Conservation (phyloP, 2,888 invertebrate genomes). For the Octodonta nipae region DNA sequence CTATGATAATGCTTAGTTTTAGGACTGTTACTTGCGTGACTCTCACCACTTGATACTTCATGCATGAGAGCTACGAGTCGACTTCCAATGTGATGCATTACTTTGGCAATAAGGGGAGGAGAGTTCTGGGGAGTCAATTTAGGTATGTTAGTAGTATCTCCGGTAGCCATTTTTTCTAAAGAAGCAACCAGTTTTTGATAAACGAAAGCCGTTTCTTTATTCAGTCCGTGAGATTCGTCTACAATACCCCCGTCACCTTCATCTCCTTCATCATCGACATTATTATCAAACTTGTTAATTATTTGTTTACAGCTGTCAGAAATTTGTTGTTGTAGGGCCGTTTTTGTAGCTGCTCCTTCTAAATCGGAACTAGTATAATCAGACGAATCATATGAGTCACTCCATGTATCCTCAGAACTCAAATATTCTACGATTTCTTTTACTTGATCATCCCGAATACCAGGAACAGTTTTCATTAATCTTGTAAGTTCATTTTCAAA, state of each 20-base stretch:
- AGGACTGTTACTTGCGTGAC: slow-evolving; percentile 47
- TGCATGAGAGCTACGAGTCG: slow-evolving; percentile 81
- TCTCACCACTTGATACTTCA: slow-evolving; percentile 70
- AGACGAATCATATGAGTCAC: slow-evolving; percentile 83
- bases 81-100: slow-evolving; percentile 84
- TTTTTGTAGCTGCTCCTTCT: slow-evolving; percentile 55
- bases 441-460: slow-evolving; percentile 79
- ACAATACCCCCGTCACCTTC: slow-evolving; percentile 39
- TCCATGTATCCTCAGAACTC: slow-evolving; percentile 86
- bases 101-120: slow-evolving; percentile 76
- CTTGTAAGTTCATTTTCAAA: slow-evolving; percentile 82
- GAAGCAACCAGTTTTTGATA: slow-evolving; percentile 77
- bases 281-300: slow-evolving; percentile 67
- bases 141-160: slow-evolving; percentile 26
- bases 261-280: slow-evolving; percentile 43
- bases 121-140: slow-evolving; percentile 42
- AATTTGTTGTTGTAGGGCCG: slow-evolving; percentile 68
- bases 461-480: slow-evolving; percentile 85
- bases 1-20: slow-evolving; percentile 46
- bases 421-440: slow-evolving; percentile 84
- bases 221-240: slow-evolving; percentile 39
- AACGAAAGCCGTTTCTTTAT: slow-evolving; percentile 71
- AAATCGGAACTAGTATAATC: slow-evolving; percentile 83
- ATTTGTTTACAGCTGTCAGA: slow-evolving; percentile 80
- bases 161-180: slow-evolving; percentile 60